Conservation (phyloP, 2,797 vertebrate species). For the Hyperoplus lanceolatus region DNA sequence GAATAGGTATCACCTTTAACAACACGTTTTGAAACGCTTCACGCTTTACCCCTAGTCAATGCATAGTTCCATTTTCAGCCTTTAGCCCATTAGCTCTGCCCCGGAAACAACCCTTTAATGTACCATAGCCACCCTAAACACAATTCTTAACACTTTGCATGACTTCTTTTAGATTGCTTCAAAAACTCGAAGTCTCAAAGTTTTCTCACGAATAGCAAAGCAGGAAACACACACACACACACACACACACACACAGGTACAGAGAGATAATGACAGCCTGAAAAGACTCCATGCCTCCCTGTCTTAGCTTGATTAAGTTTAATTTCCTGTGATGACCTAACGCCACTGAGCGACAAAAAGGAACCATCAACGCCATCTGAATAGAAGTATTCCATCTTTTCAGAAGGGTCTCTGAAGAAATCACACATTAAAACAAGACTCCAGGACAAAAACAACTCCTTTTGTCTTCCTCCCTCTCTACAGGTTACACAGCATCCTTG, state of each 20-base stretch:
- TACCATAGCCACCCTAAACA: background rate
- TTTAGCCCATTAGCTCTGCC: too few species aligned
- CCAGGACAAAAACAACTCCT: too few species aligned
- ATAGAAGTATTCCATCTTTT: conserved; percentile 35
- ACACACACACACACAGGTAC: background rate
- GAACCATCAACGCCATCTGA: conserved; percentile 13
- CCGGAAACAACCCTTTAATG: too few species aligned
- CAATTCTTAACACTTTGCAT: background rate
- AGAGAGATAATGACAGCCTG: conserved; percentile 30
- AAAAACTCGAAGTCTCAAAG: background rate
- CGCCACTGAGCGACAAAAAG: conserved; percentile 30
- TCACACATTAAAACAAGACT: background rate
- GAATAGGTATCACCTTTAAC: too few species aligned
- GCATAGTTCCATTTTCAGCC: background rate
- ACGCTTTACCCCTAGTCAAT: background rate
- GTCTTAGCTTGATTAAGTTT: conserved; percentile 50
- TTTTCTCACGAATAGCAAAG: background rate
- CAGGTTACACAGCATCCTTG: background rate
- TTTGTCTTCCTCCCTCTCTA: background rate
- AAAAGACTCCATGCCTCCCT: conserved; percentile 2
- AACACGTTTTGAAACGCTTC: background rate
- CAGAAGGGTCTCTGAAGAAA: conserved; percentile 29
- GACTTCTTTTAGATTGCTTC: background rate
- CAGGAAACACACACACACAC: background rate
- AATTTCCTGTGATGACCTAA: conserved; percentile 54